Evolutionary conservation across 2,113 vertebrate genomes (phyloP), one percentile per base, ranked within the genome.

Genomic region (Poecilia latipinna): DNA sequence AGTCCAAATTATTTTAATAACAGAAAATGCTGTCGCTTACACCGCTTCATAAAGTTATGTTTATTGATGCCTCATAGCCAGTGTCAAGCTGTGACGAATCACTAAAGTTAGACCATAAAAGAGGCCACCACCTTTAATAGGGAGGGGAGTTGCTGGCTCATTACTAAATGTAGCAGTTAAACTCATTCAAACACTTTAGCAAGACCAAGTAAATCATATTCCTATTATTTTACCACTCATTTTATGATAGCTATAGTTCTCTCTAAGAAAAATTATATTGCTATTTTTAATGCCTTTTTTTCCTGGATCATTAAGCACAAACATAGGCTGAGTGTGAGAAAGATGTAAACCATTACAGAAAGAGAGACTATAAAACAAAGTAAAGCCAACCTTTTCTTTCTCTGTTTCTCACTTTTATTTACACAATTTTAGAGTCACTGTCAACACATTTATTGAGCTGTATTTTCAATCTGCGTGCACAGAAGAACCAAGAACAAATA

Each of bases 111-210:
- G 72, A 90, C 86, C 78, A 90, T 93, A 92, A 93, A 93, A 90
- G 79, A 84, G 73, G 67, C 80, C 73, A 75, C 70, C 89, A 82
- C 73, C 85, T 90, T 91, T 91, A 84, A 91, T 91, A 88, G 89
- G 82, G 72, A 80, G 78, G 91, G 87, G 76, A 88, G 88, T n/a
- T 77, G 70, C 90, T 88, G 86, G 83, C 82, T 91, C 90, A 86
- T 92, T 91, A 87, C 90, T 89, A 93, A 93, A 91, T 91, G 88
- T 83, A 86, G 86, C 86, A 93, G 92, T 93, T 94, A 93, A 93
- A 91, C 92, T 92, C 88, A 90, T 91, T 92, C 73, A 78, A 75
- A 80, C 79, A 85, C 88, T 91, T 93, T 93, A 91, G 88, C 60
- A 51, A 70, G 79, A 77, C 87, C 84, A 70, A 80, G 85, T 88